Percentiles rank a stretch among this genome's conserved stretches.
Evolutionary conservation across 2,113 vertebrate species (phyloP).

Genomic region (Zosterops hypoxanthus): DNA sequence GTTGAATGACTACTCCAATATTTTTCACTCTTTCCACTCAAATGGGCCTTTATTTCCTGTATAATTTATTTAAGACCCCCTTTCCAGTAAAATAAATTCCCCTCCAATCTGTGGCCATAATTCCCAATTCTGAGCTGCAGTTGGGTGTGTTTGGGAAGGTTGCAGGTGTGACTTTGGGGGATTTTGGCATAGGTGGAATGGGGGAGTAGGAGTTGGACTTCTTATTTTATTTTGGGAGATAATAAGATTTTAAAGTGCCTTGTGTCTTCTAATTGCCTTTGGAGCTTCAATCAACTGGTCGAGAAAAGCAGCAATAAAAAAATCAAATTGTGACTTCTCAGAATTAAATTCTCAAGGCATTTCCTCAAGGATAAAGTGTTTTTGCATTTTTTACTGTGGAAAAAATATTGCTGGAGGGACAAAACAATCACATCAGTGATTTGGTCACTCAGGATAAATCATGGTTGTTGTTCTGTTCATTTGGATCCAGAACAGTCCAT

Average conservation of each 20-base stretch:
- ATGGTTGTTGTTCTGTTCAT: background rate
- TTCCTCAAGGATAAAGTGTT: background rate
- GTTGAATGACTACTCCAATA: background rate
- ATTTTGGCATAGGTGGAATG: background rate
- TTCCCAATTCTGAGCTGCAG: background rate
- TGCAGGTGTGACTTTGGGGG: background rate
- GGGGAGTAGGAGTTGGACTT: background rate
- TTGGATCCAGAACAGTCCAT: background rate
- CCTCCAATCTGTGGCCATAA: background rate
- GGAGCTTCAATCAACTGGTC: background rate
- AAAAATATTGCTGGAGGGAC: background rate
- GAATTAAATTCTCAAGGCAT: background rate
- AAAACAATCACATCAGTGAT: background rate
- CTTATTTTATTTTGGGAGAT: background rate
- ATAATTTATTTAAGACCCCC: background rate
- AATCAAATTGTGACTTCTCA: background rate
- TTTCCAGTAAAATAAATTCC: background rate
- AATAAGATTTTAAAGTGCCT: constrained; percentile 12
- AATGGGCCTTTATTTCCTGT: background rate
- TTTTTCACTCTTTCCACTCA: background rate
- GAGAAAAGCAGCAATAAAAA: background rate
- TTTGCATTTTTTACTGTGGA: background rate
- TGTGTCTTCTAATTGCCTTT: background rate
- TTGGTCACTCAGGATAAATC: background rate
- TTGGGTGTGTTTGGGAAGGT: background rate